Conservation (phyloP, 2,888 invertebrate genomes). For the Polyommatus iphigenia region DNA sequence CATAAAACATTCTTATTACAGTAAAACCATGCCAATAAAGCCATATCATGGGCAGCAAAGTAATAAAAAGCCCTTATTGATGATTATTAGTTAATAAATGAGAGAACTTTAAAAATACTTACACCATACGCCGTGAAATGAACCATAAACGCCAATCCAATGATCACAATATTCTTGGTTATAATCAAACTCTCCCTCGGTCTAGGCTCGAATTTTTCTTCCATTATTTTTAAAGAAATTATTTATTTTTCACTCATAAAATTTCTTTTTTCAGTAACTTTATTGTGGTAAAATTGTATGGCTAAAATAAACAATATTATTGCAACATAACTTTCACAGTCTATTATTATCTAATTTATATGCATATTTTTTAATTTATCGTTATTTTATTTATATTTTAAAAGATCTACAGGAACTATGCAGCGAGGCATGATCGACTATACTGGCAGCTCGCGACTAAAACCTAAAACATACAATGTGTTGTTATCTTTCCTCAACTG, state of each 20-base stretch:
- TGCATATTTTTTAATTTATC: neutral
- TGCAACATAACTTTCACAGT: neutral
- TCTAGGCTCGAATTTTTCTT: slow-evolving; percentile 44
- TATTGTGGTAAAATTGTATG: neutral
- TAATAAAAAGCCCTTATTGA: no score
- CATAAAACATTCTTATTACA: no score
- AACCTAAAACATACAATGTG: neutral
- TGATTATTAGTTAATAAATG: neutral
- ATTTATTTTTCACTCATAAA: neutral
- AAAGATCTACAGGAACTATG: neutral
- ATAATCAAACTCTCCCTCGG: slow-evolving; percentile 65
- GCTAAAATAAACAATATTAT: neutral
- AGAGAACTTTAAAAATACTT: slow-evolving; percentile 39
- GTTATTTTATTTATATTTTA: neutral
- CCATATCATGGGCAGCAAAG: no score
- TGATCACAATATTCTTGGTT: slow-evolving; percentile 69
- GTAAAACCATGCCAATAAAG: no score
- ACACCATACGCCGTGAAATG: slow-evolving; percentile 83
- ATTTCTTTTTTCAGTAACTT: neutral
- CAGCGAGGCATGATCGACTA: neutral
- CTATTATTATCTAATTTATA: neutral
- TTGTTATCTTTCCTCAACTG: neutral
- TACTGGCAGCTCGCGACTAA: neutral
- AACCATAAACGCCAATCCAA: slow-evolving; percentile 83
- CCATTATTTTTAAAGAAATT: slow-evolving; percentile 9